Evolutionary conservation across 2,113 vertebrate genomes (phyloP), one percentile per base, ranked within the genome.

Genomic region (Coregonus clupeaformis): DNA sequence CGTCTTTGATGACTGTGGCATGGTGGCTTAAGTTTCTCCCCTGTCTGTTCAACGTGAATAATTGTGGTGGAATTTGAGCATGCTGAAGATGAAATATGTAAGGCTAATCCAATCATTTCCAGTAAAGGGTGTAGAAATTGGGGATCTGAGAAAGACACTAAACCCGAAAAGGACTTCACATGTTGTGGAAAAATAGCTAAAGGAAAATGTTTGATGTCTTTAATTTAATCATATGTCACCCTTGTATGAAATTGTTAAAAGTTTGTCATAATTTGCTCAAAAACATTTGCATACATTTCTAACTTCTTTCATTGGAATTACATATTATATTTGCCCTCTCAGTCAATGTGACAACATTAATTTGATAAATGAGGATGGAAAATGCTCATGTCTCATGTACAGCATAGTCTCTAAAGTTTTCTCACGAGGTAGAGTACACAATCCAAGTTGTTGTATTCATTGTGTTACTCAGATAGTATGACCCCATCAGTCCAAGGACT

Each of bases 81-180:
- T 77, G 71, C 77, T 77, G 74, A 68, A 88, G 88, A 91, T 91
- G 88, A 86, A 89, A 84, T 77, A 77, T 74, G 82, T 78, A 78
- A 25, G 55, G 85, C 75, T 89, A 90, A 91, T 91, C 89, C 86
- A 75, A 84, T 91, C 77, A 83, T 86, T 86, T 90, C 79, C 82
- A 82, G 77, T 57, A 59, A 77, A 80, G 77, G 68, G 77, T 76
- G 74, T 74, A 73, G 72, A 89, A 90, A 89, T 79, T 32, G 70
- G 6, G 77, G 66, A 78, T 85, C 75, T 85, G 72, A 72, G 80
- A 80, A 52, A 65, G 69, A 82, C 80, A 69, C 75, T 80, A 63
- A 76, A 87, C 81, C 74, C 75, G 84, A 80, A 81, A 77, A 77
- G 63, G 78, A 32, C n/a, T 1, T 69, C 67, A 47, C 32, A 45